A percentile compares a stretch with the other conserved stretches of the same genome.
Conservation (phyloP, 2,797 vertebrate genomes). For the Tolypeutes matacus region DNA sequence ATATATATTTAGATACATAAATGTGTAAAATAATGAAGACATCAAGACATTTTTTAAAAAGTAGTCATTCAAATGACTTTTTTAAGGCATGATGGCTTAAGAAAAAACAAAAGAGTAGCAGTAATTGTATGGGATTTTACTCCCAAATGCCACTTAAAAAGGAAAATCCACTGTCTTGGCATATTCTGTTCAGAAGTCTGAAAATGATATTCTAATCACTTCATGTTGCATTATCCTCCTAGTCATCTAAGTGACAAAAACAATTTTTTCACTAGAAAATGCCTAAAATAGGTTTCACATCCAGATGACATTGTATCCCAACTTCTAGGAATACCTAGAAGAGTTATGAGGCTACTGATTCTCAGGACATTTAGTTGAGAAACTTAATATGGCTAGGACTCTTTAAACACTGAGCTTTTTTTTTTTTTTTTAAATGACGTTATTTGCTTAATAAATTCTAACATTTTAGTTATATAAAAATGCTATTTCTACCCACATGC, state of each 20-base stretch:
- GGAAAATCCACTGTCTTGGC: not conserved
- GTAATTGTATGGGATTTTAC: slow-evolving; percentile 32
- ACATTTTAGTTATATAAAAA: slow-evolving; percentile 68
- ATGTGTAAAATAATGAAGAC: slow-evolving; percentile 55
- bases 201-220: not conserved
- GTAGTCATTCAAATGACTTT: slow-evolving; percentile 52
- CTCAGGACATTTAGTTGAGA: not conserved
- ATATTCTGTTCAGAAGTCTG: not conserved
- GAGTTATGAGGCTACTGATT: slow-evolving; percentile 1
- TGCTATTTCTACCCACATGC: slow-evolving; percentile 22
- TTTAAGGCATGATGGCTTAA: slow-evolving; percentile 55
- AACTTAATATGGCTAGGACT: not conserved
- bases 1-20: slow-evolving; percentile 46
- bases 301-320: not conserved
- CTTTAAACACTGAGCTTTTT: slow-evolving; percentile 40
- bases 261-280: slow-evolving; percentile 62
- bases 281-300: not conserved
- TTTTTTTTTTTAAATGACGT: not conserved
- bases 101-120: slow-evolving; percentile 26
- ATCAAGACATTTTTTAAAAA: slow-evolving; percentile 68
- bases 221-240: not conserved
- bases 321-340: not conserved
- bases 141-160: slow-evolving; percentile 37
- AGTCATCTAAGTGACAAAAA: not conserved
- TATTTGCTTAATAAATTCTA: slow-evolving; percentile 47